Evolutionary conservation across 1,140 invertebrate genomes (phyloP), one percentile per base, ranked within the genome.

Genomic region (Pygmarrhopalites habei): DNA sequence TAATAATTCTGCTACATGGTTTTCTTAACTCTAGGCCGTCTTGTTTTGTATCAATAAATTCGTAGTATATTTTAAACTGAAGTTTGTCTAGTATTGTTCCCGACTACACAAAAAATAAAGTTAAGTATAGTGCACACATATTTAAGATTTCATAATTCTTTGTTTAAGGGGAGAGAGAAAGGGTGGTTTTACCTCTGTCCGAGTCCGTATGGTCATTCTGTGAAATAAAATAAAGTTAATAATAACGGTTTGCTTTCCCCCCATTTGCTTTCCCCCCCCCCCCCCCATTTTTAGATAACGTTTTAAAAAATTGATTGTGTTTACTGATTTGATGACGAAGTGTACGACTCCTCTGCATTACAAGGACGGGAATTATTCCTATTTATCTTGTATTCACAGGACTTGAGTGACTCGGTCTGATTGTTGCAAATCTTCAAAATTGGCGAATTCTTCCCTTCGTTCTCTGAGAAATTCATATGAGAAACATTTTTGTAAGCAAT

Each of bases 21-120:
- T 56, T 56, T 7, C 30, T 3, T 35, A 56, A 21, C 30, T 56
- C 53, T 26, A 56, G 5, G 5, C 53, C 53, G 35, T 56, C 53
- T 28, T 56, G 53, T 41, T 56, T 56, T 23, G 25, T 41, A 25
- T 56, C 53, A 10, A 56, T 39, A 32, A 56, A 56, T 56, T 56
- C 53, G 21, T 56, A 56, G 25, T 56, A 39, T 19, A 56, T 39
- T 56, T 56, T 56, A 41, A 56, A 56, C 39, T 39, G 32, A 2
- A 56, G 14, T 23, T 35, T 5, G 53, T 56, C 53, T 5, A 56
- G 5, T 10, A 56, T 39, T 35, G 53, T 56, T 21, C 53, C 53
- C 3, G 29, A 12, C 19, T n/a, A n/a, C n/a, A n/a, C n/a, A n/a
- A n/a, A n/a, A n/a, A n/a, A n/a, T n/a, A n/a, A n/a, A n/a, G n/a